A percentile compares a stretch with the other conserved stretches of the same genome.
Conservation (phyloP, 1,140 invertebrate species). For the Eurosta solidaginis region DNA sequence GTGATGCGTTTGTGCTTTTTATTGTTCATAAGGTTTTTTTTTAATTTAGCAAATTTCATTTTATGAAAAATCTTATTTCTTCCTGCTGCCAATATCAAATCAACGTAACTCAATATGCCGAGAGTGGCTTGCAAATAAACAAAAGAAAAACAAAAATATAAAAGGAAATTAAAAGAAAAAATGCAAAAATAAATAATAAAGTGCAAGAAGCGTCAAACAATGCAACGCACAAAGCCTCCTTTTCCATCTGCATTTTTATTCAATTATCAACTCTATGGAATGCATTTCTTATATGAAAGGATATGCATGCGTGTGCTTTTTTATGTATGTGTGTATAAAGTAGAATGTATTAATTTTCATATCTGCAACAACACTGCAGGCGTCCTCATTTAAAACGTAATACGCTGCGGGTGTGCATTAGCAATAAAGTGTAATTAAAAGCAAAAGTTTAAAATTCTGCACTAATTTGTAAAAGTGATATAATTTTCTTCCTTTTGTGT, state of each 20-base stretch:
- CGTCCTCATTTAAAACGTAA: background rate
- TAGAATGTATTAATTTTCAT: background rate
- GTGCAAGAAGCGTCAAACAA: background rate
- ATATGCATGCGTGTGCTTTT: background rate
- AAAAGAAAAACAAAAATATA: background rate
- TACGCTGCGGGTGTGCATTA: background rate
- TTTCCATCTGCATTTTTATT: background rate
- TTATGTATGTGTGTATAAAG: background rate
- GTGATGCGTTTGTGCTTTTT: no score
- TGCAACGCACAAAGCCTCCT: background rate
- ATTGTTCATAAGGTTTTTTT: no score
- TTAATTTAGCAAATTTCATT: background rate
- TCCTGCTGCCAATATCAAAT: background rate
- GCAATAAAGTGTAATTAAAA: background rate
- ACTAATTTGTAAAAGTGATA: no score
- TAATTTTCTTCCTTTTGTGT: no score
- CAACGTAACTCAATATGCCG: slow-evolving; percentile 4
- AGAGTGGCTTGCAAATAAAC: background rate
- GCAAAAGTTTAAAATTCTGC: background rate
- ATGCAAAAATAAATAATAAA: background rate
- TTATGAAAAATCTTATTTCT: background rate
- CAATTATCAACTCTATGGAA: background rate
- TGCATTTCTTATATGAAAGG: background rate
- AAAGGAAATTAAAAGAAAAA: background rate
- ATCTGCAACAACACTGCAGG: background rate